phyloP scores from a whole-genome alignment of 2,888 invertebrate genomes.

The Cheilosia grossa region DNA sequence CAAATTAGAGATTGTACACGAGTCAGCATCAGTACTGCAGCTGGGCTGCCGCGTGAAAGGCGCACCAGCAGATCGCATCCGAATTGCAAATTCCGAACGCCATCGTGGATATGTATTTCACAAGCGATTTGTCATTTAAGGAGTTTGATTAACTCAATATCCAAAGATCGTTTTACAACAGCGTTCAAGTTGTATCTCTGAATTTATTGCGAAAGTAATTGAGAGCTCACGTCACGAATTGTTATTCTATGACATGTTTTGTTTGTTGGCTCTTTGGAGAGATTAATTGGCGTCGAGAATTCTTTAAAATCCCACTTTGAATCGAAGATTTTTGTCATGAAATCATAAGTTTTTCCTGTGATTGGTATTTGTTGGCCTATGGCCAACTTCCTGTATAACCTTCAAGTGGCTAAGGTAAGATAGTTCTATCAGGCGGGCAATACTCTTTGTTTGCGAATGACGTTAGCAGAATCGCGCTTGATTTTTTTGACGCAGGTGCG shows the following conservation, averaged over 20 bases:
- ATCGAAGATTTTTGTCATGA: constrained; percentile 15
- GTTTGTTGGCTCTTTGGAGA: not conserved
- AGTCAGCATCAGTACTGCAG: not conserved
- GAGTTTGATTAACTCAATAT: constrained; percentile 53
- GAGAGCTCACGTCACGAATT: constrained; percentile 27
- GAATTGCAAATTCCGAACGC: constrained; percentile 41
- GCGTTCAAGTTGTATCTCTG: not conserved
- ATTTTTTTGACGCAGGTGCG: not conserved
- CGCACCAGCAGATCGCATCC: constrained; percentile 36
- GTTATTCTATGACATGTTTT: not conserved
- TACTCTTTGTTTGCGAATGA: constrained; percentile 48
- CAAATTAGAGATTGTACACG: constrained; percentile 43
- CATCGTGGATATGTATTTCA: constrained; percentile 29
- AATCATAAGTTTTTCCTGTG: constrained; percentile 18
- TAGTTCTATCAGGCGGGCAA: constrained; percentile 48
- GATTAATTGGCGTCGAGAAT: constrained; percentile 25
- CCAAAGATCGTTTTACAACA: constrained; percentile 8
- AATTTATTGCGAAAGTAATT: constrained; percentile 35
- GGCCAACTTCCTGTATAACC: constrained; percentile 50
- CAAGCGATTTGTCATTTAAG: constrained; percentile 63
- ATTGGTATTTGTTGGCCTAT: constrained; percentile 39
- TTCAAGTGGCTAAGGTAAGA: constrained; percentile 43
- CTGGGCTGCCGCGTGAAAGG: constrained; percentile 47
- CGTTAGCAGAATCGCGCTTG: constrained; percentile 12
- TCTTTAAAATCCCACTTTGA: constrained; percentile 33